These are phyloP conservation scores for Lophochroa leadbeateri DNA, from an alignment of 2,113 vertebrate species.

Conservation along the genomic window DNA sequence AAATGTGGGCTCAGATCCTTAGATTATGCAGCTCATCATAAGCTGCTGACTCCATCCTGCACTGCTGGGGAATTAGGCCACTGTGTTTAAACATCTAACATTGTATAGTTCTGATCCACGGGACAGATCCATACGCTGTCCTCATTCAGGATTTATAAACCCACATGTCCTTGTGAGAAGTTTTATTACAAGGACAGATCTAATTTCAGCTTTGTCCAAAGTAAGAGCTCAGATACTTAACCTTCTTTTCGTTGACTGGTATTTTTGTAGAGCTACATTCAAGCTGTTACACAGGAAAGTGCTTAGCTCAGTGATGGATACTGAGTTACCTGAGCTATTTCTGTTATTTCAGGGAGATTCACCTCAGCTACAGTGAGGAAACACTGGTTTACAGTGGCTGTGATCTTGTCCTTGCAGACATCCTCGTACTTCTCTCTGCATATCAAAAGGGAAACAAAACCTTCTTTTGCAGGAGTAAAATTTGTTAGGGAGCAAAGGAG, in stretches of 20 bases:
- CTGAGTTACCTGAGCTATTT: not conserved
- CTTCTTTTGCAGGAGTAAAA: not conserved
- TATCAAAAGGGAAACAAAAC: not conserved
- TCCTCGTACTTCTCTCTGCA: not conserved
- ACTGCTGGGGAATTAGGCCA: not conserved
- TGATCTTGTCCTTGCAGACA: not conserved
- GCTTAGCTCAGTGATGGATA: not conserved
- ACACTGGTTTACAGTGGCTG: not conserved
- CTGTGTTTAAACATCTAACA: not conserved
- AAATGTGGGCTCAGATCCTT: not conserved
- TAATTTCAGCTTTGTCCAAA: not conserved
- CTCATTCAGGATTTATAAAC: not conserved
- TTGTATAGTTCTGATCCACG: not conserved
- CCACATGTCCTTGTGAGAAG: not conserved
- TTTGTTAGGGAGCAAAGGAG: rapidly evolving
- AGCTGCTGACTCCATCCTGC: not conserved
- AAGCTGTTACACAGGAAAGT: not conserved
- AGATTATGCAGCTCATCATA: not conserved
- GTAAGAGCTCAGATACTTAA: not conserved
- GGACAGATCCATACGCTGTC: not conserved
- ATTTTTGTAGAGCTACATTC: not conserved
- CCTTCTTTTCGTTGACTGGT: not conserved
- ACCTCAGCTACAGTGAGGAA: not conserved
- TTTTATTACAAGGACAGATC: not conserved
- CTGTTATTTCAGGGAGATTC: not conserved